phyloP scores from a whole-genome alignment of 2,888 invertebrate species.

The Philopedon plagiatum region DNA sequence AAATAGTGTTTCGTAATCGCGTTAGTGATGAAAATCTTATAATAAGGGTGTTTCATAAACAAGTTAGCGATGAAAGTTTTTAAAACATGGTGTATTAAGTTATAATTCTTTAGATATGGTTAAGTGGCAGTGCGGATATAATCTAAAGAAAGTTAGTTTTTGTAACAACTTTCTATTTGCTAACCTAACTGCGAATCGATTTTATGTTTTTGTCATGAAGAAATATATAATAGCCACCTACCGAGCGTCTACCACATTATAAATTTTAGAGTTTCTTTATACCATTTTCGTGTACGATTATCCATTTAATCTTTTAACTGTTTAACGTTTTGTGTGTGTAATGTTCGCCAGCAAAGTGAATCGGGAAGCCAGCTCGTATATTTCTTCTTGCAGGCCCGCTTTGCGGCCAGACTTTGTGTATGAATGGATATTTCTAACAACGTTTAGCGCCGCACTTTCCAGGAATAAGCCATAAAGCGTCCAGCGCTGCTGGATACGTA shows the following conservation, averaged over 20 bases:
- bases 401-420: conserved; percentile 64
- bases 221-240: background rate
- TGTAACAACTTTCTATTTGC: too few relatives aligned
- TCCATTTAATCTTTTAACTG: conserved; percentile 59
- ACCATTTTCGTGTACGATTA: conserved; percentile 55
- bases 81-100: too few relatives aligned
- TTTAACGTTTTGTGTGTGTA: conserved; percentile 56
- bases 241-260: conserved; percentile 24
- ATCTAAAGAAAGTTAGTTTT: too few relatives aligned
- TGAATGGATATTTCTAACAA: conserved; percentile 67
- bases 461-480: conserved; percentile 65
- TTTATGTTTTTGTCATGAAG: background rate
- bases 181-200: too few relatives aligned
- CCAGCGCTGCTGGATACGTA: conserved; percentile 52
- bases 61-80: too few relatives aligned
- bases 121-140: too few relatives aligned
- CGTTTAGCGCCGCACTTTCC: conserved; percentile 65
- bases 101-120: too few relatives aligned
- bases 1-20: too few relatives aligned
- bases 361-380: conserved; percentile 57
- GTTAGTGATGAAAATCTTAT: too few relatives aligned
- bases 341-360: conserved; percentile 56
- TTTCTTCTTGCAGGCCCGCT: conserved; percentile 60
- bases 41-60: too few relatives aligned
- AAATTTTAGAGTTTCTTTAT: conserved; percentile 45